Evolutionary conservation across 1,140 invertebrate genomes (phyloP).

Genomic region (Gryon sp.): DNA sequence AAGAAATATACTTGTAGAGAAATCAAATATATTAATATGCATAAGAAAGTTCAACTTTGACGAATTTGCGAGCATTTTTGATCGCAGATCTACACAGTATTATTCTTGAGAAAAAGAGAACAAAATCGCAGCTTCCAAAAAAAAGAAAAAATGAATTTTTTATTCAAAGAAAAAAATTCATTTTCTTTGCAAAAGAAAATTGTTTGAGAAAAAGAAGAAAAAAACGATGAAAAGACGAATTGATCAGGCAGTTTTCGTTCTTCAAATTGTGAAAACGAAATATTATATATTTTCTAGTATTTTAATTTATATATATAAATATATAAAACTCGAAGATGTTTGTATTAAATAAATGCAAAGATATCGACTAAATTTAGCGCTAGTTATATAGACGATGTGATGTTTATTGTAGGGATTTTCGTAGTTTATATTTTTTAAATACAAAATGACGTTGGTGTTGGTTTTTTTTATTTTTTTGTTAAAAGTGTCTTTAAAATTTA

Average conservation of each 20-base stretch:
- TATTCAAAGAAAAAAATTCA: too few relatives aligned
- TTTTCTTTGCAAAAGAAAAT: too few relatives aligned
- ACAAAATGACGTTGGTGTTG: too few relatives aligned
- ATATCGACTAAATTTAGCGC: constrained; percentile 17
- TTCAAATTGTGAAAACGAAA: constrained; percentile 1
- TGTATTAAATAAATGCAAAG: constrained; percentile 23
- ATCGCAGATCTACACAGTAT: constrained; percentile 16
- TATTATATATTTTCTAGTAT: constrained; percentile 41
- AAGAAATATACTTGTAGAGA: not conserved
- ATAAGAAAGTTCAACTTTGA: not conserved
- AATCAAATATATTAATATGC: too few relatives aligned
- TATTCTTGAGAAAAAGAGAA: too few relatives aligned
- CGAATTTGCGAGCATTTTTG: constrained; percentile 10
- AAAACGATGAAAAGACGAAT: not conserved
- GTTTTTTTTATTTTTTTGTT: too few relatives aligned
- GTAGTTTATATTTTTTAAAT: too few relatives aligned
- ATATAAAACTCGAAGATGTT: constrained; percentile 27
- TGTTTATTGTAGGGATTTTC: constrained; percentile 34
- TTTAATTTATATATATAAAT: constrained; percentile 17
- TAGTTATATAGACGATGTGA: constrained; percentile 30
- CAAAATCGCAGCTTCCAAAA: too few relatives aligned
- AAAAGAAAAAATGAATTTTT: too few relatives aligned
- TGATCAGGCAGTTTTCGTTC: constrained; percentile 2
- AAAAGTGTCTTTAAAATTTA: too few relatives aligned
- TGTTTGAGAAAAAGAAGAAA: constrained; percentile 10